phyloP scores from a whole-genome alignment of 1,140 invertebrate genomes.

The Rhopalosiphum maidis region DNA sequence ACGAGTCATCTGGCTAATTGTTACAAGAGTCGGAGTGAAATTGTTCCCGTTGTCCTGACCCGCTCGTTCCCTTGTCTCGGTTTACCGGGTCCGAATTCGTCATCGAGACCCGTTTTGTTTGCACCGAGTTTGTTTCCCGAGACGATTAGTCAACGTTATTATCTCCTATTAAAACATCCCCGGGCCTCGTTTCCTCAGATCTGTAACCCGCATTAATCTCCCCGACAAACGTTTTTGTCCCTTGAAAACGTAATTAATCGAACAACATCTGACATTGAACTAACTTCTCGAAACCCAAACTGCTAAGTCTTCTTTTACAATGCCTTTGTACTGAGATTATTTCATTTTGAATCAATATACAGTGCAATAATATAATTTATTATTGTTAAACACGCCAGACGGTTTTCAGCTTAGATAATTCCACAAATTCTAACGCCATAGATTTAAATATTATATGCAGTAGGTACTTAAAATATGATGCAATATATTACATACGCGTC shows the following conservation, averaged over 20 bases:
- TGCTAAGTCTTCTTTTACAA: not conserved
- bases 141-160: conserved; percentile 56
- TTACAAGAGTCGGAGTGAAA: conserved; percentile 37
- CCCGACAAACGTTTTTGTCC: conserved; percentile 50
- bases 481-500: not conserved
- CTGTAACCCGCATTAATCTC: conserved; percentile 53
- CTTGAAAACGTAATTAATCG: conserved; percentile 49
- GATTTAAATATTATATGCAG: not conserved
- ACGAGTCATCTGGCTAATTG: conserved; percentile 44
- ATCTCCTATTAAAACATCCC: conserved; percentile 50
- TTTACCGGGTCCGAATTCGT: conserved; percentile 45
- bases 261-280: conserved; percentile 14
- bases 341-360: not conserved
- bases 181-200: not conserved
- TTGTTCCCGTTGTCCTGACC: not conserved
- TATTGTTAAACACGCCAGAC: not conserved
- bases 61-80: not conserved
- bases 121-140: conserved; percentile 37
- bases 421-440: not conserved
- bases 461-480: not conserved
- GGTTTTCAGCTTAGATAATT: not conserved
- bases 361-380: not conserved
- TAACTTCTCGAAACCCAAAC: conserved; percentile 9
- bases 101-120: conserved; percentile 42
- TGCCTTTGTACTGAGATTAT: conserved; percentile 15